Conservation (phyloP, 2,113 vertebrate species). For the Chloroceryle aenea region DNA sequence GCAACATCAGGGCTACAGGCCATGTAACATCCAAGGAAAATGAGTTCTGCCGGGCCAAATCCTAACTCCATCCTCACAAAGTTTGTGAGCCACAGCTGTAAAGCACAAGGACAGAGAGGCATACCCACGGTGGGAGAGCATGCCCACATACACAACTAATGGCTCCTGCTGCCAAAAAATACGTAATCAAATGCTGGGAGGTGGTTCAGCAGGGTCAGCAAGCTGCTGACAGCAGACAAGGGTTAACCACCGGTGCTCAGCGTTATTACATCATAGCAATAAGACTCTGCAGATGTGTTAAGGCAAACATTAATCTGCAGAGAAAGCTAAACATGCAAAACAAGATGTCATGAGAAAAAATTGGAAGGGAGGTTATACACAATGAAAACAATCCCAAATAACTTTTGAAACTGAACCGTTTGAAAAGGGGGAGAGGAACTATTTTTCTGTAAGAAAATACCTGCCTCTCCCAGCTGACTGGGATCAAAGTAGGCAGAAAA, state of each 20-base stretch:
- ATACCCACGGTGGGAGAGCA: rapidly evolving
- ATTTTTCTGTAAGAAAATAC: conserved; percentile 2
- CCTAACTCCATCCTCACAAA: neutral
- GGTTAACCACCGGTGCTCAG: neutral
- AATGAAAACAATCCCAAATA: conserved; percentile 25
- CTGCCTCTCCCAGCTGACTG: neutral
- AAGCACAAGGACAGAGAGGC: neutral
- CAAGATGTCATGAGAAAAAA: neutral
- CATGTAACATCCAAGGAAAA: neutral
- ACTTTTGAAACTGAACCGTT: neutral
- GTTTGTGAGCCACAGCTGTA: neutral
- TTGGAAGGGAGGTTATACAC: neutral
- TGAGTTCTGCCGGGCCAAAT: neutral
- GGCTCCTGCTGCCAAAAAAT: neutral
- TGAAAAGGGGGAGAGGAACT: neutral
- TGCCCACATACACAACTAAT: neutral
- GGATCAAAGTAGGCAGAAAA: neutral
- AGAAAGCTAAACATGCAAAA: conserved; percentile 40
- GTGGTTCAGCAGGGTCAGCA: neutral
- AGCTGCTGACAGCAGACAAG: conserved; percentile 19
- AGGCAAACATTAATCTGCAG: neutral
- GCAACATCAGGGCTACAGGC: neutral
- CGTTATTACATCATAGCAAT: neutral
- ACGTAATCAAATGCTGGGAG: neutral
- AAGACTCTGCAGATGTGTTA: conserved; percentile 39